Percentiles rank a stretch among this genome's conserved stretches.
Evolutionary conservation across 2,888 invertebrate genomes (phyloP).

Genomic region (Perizoma affinitatum): DNA sequence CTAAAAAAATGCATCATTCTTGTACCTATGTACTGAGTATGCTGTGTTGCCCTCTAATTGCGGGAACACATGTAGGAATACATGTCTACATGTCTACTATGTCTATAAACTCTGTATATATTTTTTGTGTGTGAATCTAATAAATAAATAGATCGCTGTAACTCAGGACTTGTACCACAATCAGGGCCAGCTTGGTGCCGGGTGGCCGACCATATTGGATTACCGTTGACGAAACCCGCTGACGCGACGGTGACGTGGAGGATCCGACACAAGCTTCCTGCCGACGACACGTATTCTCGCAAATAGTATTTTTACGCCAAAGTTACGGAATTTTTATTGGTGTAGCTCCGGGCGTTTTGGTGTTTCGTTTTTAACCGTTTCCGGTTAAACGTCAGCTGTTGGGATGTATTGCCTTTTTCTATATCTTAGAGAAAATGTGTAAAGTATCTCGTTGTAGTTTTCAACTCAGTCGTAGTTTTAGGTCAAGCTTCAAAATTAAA

Average conservation of each 20-base stretch:
- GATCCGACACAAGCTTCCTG: slow-evolving; percentile 49
- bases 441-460: too few relatives aligned
- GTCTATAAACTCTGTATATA: too few relatives aligned
- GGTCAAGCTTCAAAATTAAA: too few relatives aligned
- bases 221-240: slow-evolving; percentile 68
- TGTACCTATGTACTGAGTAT: too few relatives aligned
- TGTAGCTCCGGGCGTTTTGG: slow-evolving; percentile 13
- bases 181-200: slow-evolving; percentile 47
- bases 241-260: slow-evolving; percentile 55
- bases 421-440: background rate
- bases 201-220: slow-evolving; percentile 67
- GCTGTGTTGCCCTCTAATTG: too few relatives aligned
- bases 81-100: too few relatives aligned
- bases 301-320: slow-evolving; percentile 30
- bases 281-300: slow-evolving; percentile 36
- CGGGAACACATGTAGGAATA: too few relatives aligned
- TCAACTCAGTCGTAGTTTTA: too few relatives aligned
- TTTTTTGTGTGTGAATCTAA: too few relatives aligned
- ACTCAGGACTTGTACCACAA: slow-evolving; percentile 41
- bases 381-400: slow-evolving; percentile 2
- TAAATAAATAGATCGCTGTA: slow-evolving; percentile 12
- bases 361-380: slow-evolving; percentile 30
- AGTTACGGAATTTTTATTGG: slow-evolving; percentile 39
- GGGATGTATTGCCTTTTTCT: slow-evolving; percentile 8
- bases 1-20: too few relatives aligned